phyloP scores from a whole-genome alignment of 2,113 vertebrate species.

The Gobiocypris rarus region DNA sequence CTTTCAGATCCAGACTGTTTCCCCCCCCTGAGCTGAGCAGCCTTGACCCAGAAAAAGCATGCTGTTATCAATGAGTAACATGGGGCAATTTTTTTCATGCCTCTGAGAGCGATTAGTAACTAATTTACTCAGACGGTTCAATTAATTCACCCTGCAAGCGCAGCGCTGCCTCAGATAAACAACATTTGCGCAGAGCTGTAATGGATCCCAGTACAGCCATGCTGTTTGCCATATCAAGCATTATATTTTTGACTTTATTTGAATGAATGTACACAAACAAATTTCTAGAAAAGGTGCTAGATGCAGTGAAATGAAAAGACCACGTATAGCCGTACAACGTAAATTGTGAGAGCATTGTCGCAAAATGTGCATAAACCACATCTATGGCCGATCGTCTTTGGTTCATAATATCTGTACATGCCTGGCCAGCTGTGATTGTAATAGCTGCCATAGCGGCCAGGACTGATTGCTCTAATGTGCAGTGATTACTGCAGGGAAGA shows the following conservation, averaged over 20 bases:
- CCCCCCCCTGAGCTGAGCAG: not conserved
- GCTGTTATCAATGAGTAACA: conserved; percentile 29
- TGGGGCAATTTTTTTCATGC: conserved; percentile 5
- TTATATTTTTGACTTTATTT: not conserved
- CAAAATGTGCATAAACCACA: conserved; percentile 5
- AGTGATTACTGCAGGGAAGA: not conserved
- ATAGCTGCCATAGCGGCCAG: conserved; percentile 2
- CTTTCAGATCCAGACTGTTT: not conserved
- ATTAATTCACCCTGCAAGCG: not conserved
- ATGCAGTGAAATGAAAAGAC: not conserved
- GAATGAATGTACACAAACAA: not conserved
- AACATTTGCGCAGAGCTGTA: conserved; percentile 4
- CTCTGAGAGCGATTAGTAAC: conserved; percentile 34
- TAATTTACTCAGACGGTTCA: conserved; percentile 30
- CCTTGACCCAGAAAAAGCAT: conserved; percentile 35
- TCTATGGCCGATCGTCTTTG: not conserved
- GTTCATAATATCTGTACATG: not conserved
- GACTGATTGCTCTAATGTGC: conserved; percentile 5
- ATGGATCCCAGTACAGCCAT: not conserved
- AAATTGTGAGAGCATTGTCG: not conserved
- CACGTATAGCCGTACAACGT: not conserved
- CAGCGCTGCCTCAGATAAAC: not conserved
- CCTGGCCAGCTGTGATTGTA: not conserved
- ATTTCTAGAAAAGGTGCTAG: not conserved
- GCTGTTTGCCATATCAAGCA: not conserved